Conservation (phyloP, 2,888 invertebrate species). For the Troilus luridus region DNA sequence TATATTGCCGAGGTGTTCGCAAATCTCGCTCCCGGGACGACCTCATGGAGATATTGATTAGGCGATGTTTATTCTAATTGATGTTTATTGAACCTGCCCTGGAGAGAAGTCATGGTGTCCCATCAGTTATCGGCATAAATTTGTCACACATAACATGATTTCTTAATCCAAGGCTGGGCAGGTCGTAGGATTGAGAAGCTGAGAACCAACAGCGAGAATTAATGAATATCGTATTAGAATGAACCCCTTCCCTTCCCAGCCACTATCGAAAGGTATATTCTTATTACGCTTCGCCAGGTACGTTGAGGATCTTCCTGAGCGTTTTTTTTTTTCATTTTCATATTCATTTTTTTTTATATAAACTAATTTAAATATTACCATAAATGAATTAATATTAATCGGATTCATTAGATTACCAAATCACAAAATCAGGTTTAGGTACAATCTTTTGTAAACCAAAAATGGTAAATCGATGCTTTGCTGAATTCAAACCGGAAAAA, state of each 20-base stretch:
- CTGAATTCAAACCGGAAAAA: no score
- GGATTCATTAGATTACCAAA: background rate
- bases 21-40: background rate
- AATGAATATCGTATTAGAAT: background rate
- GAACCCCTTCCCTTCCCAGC: background rate
- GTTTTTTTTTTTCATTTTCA: background rate
- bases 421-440: background rate
- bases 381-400: background rate
- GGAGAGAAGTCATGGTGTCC: background rate
- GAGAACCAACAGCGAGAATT: background rate
- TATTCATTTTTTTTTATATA: background rate
- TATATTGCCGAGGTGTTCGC: background rate
- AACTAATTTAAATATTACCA: background rate
- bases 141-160: constrained; percentile 14
- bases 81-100: background rate
- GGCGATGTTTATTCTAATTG: background rate
- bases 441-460: no score
- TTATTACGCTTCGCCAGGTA: background rate
- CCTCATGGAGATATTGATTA: constrained; percentile 19
- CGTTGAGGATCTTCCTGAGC: background rate
- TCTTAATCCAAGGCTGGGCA: background rate
- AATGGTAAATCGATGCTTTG: no score
- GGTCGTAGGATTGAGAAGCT: background rate
- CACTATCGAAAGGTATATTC: background rate
- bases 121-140: background rate